phyloP scores from a whole-genome alignment of 2,888 invertebrate genomes.

The Elegia similella region DNA sequence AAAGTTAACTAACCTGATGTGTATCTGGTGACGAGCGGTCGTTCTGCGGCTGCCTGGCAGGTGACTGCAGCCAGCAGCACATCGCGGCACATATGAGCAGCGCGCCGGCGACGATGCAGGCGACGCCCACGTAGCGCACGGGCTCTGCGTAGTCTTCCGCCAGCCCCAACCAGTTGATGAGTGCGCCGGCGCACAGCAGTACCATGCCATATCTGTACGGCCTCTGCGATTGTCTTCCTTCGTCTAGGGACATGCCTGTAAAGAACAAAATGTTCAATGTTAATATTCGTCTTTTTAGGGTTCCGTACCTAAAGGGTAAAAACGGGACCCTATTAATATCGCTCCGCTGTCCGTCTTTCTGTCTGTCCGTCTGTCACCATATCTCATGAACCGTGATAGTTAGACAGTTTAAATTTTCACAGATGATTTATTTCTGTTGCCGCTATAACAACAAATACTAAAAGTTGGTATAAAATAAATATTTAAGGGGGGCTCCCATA shows the following conservation, averaged over 20 bases:
- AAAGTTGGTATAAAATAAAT: too few relatives aligned
- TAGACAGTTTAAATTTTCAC: too few relatives aligned
- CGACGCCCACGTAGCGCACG: constrained; percentile 87
- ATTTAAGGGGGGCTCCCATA: too few relatives aligned
- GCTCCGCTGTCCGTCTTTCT: too few relatives aligned
- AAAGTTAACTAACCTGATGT: constrained; percentile 63
- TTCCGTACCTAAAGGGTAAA: too few relatives aligned
- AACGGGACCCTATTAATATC: too few relatives aligned
- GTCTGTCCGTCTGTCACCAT: too few relatives aligned
- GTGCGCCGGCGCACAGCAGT: constrained; percentile 85
- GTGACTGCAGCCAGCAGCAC: constrained; percentile 87
- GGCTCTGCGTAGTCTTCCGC: constrained; percentile 88
- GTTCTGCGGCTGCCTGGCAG: constrained; percentile 67
- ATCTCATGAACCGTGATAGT: too few relatives aligned
- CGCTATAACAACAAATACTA: too few relatives aligned
- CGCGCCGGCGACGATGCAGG: constrained; percentile 87
- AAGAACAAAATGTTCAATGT: constrained; percentile 31
- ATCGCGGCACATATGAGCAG: constrained; percentile 87
- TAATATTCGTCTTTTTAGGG: too few relatives aligned
- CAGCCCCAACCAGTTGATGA: constrained; percentile 88
- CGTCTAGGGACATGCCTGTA: constrained; percentile 85
- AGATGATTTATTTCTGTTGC: too few relatives aligned
- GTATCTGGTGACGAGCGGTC: constrained; percentile 71
- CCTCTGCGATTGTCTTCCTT: constrained; percentile 85
- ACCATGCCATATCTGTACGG: constrained; percentile 89